Evolutionary conservation across 2,888 invertebrate genomes (phyloP).

Genomic region (Anthrax anthrax): DNA sequence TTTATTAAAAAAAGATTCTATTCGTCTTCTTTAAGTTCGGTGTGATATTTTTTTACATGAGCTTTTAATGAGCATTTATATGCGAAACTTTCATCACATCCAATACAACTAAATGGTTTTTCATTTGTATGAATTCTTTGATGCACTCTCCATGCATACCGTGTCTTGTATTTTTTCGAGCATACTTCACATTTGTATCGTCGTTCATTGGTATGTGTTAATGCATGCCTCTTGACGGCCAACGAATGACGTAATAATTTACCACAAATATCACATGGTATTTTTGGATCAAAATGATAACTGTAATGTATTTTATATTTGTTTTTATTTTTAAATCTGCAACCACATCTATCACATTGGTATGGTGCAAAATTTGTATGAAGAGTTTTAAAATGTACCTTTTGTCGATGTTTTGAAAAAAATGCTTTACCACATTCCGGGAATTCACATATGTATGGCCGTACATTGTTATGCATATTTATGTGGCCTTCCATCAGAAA

Average conservation of each 20-base stretch:
- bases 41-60: background rate
- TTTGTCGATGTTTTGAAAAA: background rate
- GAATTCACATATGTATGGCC: background rate
- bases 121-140: slow-evolving; percentile 5
- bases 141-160: slow-evolving; percentile 1
- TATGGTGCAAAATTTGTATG: background rate
- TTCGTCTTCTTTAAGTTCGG: no score
- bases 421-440: background rate
- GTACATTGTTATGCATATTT: background rate
- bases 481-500: background rate
- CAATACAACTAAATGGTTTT: background rate
- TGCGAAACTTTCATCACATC: background rate
- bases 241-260: no score
- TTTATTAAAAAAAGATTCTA: no score
- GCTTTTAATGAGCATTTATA: slow-evolving; percentile 2
- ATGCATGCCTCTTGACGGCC: background rate
- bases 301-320: background rate
- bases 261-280: slow-evolving; percentile 3
- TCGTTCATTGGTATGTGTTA: slow-evolving; percentile 4
- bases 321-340: background rate
- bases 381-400: background rate
- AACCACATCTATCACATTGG: background rate
- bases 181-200: slow-evolving; percentile 2
- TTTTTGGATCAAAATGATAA: slow-evolving; percentile 2
- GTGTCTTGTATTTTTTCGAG: slow-evolving; percentile 3